A percentile compares a stretch with the other conserved stretches of the same genome.
Evolutionary conservation across 2,888 invertebrate genomes (phyloP).

Genomic region (Noctua fimbriata): DNA sequence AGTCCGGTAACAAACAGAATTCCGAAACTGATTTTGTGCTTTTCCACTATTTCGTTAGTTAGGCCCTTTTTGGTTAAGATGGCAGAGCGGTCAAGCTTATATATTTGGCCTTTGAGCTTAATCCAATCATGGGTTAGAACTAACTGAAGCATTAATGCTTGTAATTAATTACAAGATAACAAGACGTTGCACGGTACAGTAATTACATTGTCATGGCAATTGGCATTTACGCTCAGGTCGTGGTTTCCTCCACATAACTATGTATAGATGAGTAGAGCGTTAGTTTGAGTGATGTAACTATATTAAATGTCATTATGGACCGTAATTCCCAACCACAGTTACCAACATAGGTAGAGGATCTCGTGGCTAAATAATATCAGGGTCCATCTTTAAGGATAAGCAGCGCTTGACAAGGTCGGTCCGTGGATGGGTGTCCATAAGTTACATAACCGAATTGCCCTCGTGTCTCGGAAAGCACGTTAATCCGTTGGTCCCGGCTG

Average conservation of each 20-base stretch:
- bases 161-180: no score
- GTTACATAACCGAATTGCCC: neutral
- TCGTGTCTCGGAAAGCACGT: neutral
- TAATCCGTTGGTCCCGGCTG: neutral
- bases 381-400: neutral
- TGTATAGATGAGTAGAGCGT: neutral
- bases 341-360: neutral
- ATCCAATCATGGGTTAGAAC: neutral
- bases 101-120: neutral
- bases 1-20: no score
- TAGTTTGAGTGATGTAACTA: neutral
- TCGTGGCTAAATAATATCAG: neutral
- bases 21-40: neutral
- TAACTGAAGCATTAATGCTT: neutral
- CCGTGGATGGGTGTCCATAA: neutral
- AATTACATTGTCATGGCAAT: neutral
- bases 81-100: neutral
- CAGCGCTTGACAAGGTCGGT: neutral
- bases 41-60: neutral
- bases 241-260: neutral
- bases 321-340: neutral
- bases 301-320: neutral
- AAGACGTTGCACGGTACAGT: neutral
- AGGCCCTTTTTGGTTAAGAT: neutral
- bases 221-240: neutral